Conservation (phyloP, 2,113 vertebrate genomes). For the Rousettus leschenaultii region DNA sequence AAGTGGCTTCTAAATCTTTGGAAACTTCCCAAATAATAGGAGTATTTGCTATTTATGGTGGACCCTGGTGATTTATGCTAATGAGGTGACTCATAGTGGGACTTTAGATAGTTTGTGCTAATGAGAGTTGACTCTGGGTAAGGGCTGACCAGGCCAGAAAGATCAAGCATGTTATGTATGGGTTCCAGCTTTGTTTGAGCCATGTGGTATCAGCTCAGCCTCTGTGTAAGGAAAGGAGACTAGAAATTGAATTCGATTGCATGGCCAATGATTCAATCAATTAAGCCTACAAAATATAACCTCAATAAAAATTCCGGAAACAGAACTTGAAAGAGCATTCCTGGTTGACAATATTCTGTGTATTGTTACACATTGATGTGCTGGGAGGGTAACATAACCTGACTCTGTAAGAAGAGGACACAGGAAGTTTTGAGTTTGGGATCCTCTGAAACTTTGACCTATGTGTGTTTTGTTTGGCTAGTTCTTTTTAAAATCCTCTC, state of each 20-base stretch:
- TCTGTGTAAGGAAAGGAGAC: fast-evolving
- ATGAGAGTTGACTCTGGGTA: neutral
- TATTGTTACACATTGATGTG: neutral
- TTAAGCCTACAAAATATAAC: neutral
- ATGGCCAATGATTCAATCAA: neutral
- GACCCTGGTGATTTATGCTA: neutral
- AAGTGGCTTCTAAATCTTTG: neutral
- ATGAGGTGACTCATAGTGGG: neutral
- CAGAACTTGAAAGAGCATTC: neutral
- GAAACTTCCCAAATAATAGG: neutral
- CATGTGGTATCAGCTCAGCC: neutral
- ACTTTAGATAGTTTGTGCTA: neutral
- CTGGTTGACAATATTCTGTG: neutral
- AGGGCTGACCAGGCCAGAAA: neutral
- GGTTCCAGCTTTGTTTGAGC: neutral
- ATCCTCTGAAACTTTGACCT: neutral
- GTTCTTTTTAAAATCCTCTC: neutral
- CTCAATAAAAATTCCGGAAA: neutral
- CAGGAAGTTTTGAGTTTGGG: neutral
- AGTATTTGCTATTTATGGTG: neutral
- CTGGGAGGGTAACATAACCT: neutral
- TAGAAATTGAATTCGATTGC: neutral
- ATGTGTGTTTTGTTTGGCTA: neutral
- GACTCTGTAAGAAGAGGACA: neutral
- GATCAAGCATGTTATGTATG: neutral